Evolutionary conservation across 2,797 vertebrate species (phyloP), one percentile per base, ranked within the genome.

Genomic region (Hippopotamyrus pictus): DNA sequence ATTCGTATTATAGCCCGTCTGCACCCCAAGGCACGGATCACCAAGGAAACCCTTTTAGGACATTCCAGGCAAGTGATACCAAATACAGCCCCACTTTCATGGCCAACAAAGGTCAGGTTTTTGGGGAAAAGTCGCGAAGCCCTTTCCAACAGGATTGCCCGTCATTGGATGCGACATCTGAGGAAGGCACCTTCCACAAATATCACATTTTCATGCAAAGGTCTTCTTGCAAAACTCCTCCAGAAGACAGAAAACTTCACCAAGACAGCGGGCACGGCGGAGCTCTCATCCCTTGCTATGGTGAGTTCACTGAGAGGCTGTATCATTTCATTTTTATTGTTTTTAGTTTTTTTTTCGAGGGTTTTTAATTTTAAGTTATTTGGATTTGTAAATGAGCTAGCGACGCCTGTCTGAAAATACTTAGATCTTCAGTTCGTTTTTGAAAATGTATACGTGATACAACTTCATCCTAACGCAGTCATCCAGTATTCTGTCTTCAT

Each of bases 21-120:
- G 96, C 96, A 93, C 95, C 97, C 92, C 98, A 97, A 96, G 95
- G 93, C 92, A 96, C 97, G 95, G 97, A 98, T 93, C 97, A 96
- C 93, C 97, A 96, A 89, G 94, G 97, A 94, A 92, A 95, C 92
- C 98, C 97, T 95, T 99, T 98, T 94, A 97, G 98, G 97, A 98
- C 97, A 92, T 99, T 98, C 95, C 96, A 97, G 87, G 93, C 96
- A 91, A 93, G 96, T 94, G 98, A 99, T 95, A 94, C 94, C 95
- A 99, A 98, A 96, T 99, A 97, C 97, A 96, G 97, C 94, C 95
- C 98, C 76, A 93, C 96, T 95, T 99, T 99, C 96, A 96, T 98
- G 95, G 94, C 96, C 95, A 96, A 94, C 96, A 99, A 99, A 97
- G 97, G 96, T 95, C 98, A 97, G 94, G 95, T 95, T 93, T 99